These are phyloP conservation scores for Ginglymostoma cirratum DNA, from an alignment of 2,113 vertebrate species.

Conservation along the genomic window DNA sequence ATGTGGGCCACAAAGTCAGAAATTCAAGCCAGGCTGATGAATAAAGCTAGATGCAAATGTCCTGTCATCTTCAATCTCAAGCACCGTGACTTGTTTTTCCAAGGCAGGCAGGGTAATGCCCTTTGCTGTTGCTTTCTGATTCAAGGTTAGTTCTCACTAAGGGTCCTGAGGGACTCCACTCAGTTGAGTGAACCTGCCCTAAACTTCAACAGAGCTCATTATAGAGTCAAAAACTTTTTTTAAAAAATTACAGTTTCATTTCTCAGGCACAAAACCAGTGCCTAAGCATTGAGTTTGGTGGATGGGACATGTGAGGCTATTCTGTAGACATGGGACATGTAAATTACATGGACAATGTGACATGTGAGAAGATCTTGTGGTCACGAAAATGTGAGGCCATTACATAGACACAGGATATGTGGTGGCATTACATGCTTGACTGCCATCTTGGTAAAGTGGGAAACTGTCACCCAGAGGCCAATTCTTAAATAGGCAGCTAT, in stretches of 20 bases:
- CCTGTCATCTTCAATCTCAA: slow-evolving; percentile 8
- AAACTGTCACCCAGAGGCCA: not conserved
- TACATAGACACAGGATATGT: not conserved
- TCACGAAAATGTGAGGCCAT: too few species aligned
- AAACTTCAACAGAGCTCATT: not conserved
- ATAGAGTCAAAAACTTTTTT: not conserved
- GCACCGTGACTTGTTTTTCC: not conserved
- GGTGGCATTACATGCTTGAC: not conserved
- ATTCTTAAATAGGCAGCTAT: not conserved
- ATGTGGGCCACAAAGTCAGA: not conserved
- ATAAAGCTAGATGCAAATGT: slow-evolving; percentile 8
- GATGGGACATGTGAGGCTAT: not conserved
- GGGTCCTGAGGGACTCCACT: not conserved
- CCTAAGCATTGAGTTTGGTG: not conserved
- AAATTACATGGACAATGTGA: too few species aligned
- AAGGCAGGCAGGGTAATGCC: not conserved
- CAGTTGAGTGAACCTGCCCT: not conserved
- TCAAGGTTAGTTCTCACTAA: not conserved
- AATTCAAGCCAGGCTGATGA: not conserved
- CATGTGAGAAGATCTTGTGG: too few species aligned
- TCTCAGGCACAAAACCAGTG: not conserved
- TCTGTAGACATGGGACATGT: too few species aligned
- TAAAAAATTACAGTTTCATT: not conserved
- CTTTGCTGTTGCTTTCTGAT: not conserved
- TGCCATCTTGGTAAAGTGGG: not conserved